phyloP scores from a whole-genome alignment of 92 coral and sea anemone species.

The Galaxea fascicularis region DNA sequence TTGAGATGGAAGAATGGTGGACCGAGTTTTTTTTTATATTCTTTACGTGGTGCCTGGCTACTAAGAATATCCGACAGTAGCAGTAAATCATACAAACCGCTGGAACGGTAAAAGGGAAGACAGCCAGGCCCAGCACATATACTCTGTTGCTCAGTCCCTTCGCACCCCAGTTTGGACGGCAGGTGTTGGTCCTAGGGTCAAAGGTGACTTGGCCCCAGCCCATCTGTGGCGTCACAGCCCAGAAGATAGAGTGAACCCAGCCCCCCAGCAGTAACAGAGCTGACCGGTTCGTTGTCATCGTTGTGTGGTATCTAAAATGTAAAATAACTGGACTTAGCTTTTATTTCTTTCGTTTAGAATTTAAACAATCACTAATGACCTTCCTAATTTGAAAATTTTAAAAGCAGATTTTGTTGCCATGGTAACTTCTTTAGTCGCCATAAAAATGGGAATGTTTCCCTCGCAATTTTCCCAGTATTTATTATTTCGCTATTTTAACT shows the following conservation, averaged over 20 bases:
- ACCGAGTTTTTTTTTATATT: slow-evolving; percentile 72
- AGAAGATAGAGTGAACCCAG: slow-evolving; percentile 85
- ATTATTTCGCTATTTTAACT: too few relatives aligned
- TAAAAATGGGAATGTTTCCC: too few relatives aligned
- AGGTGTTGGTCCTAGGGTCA: slow-evolving; percentile 76
- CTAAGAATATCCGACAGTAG: slow-evolving; percentile 70
- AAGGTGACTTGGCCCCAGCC: slow-evolving; percentile 89
- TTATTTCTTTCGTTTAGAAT: too few relatives aligned
- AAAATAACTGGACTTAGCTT: background rate
- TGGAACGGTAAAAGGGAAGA: slow-evolving; percentile 68
- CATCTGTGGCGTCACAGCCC: slow-evolving; percentile 82
- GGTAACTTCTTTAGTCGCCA: too few relatives aligned
- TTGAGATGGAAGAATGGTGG: slow-evolving; percentile 18
- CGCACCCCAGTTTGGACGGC: slow-evolving; percentile 89
- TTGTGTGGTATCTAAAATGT: slow-evolving; percentile 72
- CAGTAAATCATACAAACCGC: slow-evolving; percentile 70
- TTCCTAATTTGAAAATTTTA: background rate
- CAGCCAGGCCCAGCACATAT: slow-evolving; percentile 70
- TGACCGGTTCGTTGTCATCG: slow-evolving; percentile 71
- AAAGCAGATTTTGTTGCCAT: background rate
- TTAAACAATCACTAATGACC: background rate
- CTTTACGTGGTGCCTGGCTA: slow-evolving; percentile 75
- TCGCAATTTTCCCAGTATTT: too few relatives aligned
- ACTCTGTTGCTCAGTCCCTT: slow-evolving; percentile 65
- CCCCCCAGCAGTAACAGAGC: slow-evolving; percentile 58